A percentile compares a stretch with the other conserved stretches of the same genome.
These are phyloP conservation scores for Drosophila fulvimacula DNA, from an alignment of 2,888 invertebrate species.

Conservation along the genomic window DNA sequence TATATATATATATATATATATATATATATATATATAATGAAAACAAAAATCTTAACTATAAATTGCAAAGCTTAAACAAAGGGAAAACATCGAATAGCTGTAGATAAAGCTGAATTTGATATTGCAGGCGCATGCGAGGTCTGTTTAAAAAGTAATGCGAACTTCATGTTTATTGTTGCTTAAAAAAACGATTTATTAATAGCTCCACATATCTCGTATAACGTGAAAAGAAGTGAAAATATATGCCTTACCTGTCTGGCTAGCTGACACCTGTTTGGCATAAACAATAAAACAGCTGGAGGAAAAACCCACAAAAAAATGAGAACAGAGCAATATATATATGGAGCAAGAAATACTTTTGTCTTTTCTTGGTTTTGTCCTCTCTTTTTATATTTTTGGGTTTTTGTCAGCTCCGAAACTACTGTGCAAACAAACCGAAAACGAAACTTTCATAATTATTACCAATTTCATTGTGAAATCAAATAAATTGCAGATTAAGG, in stretches of 20 bases:
- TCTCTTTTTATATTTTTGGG: no score
- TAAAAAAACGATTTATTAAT: no score
- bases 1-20: no score
- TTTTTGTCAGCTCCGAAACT: no score
- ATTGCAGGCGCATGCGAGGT: neutral
- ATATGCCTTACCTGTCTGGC: neutral
- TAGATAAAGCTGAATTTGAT: no score
- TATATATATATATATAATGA: no score
- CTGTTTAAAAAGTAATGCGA: neutral
- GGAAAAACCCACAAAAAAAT: conserved; percentile 6
- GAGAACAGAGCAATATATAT: neutral
- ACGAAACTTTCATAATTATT: neutral
- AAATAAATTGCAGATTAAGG: conserved; percentile 83
- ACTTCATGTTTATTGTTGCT: neutral
- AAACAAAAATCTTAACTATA: no score
- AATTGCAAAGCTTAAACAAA: no score
- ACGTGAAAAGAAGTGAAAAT: neutral
- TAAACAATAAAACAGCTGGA: conserved; percentile 14
- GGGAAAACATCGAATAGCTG: no score
- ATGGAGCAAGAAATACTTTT: conserved; percentile 9
- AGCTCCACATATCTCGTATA: neutral
- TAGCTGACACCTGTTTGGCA: conserved; percentile 2
- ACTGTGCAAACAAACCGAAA: conserved; percentile 16
- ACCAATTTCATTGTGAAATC: neutral
- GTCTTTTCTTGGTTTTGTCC: no score